Evolutionary conservation across 2,113 vertebrate genomes (phyloP).

Genomic region (Scophthalmus maximus): DNA sequence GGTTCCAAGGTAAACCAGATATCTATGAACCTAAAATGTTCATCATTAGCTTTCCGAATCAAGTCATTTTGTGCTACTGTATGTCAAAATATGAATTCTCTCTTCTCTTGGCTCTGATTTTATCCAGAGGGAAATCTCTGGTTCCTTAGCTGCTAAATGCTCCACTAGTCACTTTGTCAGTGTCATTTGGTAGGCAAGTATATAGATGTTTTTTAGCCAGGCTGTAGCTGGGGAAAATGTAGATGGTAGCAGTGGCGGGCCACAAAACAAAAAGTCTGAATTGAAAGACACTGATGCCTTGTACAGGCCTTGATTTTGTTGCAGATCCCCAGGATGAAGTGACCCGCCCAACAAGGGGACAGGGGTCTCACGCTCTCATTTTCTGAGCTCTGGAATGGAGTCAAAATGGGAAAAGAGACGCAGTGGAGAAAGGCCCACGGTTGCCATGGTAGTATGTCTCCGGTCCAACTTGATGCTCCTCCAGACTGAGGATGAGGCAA

Average conservation of each 20-base stretch:
- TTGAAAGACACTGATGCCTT: too few species aligned
- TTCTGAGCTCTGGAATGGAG: conserved; percentile 54
- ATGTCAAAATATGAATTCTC: too few species aligned
- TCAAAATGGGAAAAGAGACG: conserved; percentile 40
- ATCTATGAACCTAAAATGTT: too few species aligned
- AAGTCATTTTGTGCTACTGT: too few species aligned
- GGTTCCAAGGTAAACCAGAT: too few species aligned
- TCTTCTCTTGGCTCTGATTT: too few species aligned
- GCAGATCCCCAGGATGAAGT: neutral
- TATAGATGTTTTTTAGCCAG: neutral
- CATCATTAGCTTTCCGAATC: too few species aligned
- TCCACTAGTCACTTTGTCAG: neutral
- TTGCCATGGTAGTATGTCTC: conserved; percentile 71
- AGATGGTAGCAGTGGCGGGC: neutral
- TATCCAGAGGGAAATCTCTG: neutral
- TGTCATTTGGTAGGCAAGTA: neutral
- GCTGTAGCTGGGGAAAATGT: neutral
- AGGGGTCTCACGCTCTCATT: conserved; percentile 50
- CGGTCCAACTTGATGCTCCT: conserved; percentile 68
- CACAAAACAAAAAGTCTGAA: too few species aligned
- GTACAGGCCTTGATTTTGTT: neutral
- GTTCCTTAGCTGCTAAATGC: neutral
- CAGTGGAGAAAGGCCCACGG: conserved; percentile 54
- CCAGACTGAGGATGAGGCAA: conserved; percentile 63
- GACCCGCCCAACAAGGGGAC: conserved; percentile 13